Conservation (phyloP, 2,113 vertebrate genomes). For the Podilymbus podiceps region DNA sequence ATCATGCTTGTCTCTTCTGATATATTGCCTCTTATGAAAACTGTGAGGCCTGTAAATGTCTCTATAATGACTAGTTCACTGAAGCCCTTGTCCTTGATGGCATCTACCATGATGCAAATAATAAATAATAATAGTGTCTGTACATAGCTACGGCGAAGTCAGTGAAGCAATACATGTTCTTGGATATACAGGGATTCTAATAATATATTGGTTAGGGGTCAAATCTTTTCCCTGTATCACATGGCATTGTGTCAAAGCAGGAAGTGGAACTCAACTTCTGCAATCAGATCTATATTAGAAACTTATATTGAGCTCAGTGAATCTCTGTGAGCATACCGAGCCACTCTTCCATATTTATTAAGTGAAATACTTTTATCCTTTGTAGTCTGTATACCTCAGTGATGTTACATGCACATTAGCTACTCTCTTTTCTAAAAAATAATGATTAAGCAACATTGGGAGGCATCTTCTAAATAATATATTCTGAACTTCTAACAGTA, state of each 20-base stretch:
- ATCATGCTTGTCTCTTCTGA: slow-evolving; percentile 22
- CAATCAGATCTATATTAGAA: not conserved
- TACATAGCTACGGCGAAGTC: not conserved
- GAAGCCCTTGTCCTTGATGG: not conserved
- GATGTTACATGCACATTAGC: not conserved
- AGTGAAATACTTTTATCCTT: not conserved
- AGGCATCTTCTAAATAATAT: not conserved
- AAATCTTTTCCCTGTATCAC: not conserved
- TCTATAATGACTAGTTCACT: slow-evolving; percentile 12
- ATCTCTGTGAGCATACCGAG: not conserved
- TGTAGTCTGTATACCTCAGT: not conserved
- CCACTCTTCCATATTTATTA: not conserved
- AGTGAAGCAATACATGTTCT: not conserved
- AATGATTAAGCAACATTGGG: not conserved
- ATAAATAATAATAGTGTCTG: slow-evolving; percentile 12
- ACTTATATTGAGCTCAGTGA: not conserved
- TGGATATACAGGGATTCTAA: not conserved
- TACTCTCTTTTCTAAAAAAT: not conserved
- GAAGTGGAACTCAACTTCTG: not conserved
- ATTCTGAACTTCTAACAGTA: not conserved
- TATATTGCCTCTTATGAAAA: not conserved
- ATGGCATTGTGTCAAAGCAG: not conserved
- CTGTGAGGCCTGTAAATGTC: slow-evolving; percentile 9
- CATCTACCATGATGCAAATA: slow-evolving; percentile 18
- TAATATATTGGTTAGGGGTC: not conserved